Conservation (phyloP, 2,797 vertebrate species). For the Sebastes baramenuke region DNA sequence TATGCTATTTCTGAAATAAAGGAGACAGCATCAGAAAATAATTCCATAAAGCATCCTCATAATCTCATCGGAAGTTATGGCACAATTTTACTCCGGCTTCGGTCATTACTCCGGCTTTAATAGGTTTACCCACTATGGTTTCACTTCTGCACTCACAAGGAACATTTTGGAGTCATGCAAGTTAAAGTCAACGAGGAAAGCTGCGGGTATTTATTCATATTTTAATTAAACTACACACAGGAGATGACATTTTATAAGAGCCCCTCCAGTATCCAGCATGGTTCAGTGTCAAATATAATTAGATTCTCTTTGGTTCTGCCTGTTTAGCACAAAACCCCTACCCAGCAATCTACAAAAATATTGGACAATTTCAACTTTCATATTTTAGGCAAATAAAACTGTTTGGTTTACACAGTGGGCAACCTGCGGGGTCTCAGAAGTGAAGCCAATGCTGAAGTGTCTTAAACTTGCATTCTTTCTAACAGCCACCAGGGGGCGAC, state of each 20-base stretch:
- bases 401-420: not conserved
- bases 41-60: not conserved
- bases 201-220: not conserved
- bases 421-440: too few relatives aligned
- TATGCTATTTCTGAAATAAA: not conserved
- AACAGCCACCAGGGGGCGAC: too few relatives aligned
- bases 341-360: too few relatives aligned
- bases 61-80: not conserved
- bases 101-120: not conserved
- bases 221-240: not conserved
- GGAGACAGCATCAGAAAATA: not conserved
- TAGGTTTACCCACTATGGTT: not conserved
- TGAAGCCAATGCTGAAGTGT: too few relatives aligned
- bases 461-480: too few relatives aligned
- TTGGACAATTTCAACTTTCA: too few relatives aligned
- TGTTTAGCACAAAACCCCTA: too few relatives aligned
- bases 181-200: not conserved
- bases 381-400: not conserved
- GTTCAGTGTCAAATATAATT: not conserved
- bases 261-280: not conserved
- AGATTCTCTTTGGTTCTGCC: too few relatives aligned
- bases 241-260: not conserved
- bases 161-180: not conserved
- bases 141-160: not conserved
- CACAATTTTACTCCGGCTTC: not conserved